Conservation (phyloP, 1,140 invertebrate species). For the Notospermus geniculatus region DNA sequence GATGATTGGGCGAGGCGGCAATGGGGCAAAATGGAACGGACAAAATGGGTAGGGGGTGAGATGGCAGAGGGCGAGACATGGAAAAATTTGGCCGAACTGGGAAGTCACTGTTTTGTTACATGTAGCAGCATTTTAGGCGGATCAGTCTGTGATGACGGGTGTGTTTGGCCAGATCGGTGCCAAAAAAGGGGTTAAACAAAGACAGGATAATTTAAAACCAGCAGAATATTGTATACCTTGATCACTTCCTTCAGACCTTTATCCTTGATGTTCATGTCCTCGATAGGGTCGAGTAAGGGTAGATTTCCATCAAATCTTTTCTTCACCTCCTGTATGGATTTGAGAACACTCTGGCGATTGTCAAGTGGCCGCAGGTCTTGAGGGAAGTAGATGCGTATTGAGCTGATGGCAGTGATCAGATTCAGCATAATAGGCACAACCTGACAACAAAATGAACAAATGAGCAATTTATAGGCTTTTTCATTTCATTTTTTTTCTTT, state of each 20-base stretch:
- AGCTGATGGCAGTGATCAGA: slow-evolving; percentile 76
- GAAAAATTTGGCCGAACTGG: too few species aligned
- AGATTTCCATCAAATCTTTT: slow-evolving; percentile 82
- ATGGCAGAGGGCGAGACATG: too few species aligned
- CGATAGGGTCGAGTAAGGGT: slow-evolving; percentile 87
- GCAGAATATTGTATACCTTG: slow-evolving; percentile 38
- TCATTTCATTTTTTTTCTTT: too few species aligned
- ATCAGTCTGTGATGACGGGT: too few species aligned
- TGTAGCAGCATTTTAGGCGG: too few species aligned
- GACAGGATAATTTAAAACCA: too few species aligned
- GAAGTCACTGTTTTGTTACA: too few species aligned
- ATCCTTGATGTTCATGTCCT: slow-evolving; percentile 94
- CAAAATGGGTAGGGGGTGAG: too few species aligned
- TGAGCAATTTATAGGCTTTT: too few species aligned
- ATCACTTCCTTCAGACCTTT: slow-evolving; percentile 72
- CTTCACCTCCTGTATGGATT: slow-evolving; percentile 85
- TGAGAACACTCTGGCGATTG: slow-evolving; percentile 78
- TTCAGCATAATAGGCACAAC: slow-evolving; percentile 80
- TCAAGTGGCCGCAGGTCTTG: slow-evolving; percentile 83
- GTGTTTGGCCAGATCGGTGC: neutral
- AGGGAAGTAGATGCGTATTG: slow-evolving; percentile 85
- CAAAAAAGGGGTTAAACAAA: neutral
- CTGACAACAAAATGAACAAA: too few species aligned
- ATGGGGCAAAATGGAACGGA: too few species aligned
- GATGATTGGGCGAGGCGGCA: too few species aligned